Base-by-base conservation (phyloP, 1,140 invertebrate species). In the Zaprionus ornatus region DNA sequence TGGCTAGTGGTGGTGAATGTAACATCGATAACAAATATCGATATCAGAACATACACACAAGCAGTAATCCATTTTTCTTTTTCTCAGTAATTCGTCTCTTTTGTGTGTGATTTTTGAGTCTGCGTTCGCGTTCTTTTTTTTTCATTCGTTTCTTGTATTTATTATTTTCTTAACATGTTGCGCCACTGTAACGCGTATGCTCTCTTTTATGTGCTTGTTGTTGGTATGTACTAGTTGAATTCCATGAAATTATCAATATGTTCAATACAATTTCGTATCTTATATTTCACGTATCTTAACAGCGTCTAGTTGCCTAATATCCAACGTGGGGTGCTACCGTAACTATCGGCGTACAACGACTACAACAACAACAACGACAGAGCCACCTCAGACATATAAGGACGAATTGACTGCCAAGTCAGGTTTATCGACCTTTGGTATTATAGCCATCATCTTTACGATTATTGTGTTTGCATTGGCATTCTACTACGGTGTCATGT, bases 401-500 rank as follows among this genome's bases (percentile, higher is more conserved):
- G 93, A 94, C 19, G 83, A 93, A 37, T 79, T 92, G 57, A 91
- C 91, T 42, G 86, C 80, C 29, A 82, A 80, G 21, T 74, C 91
- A 1, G 93, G 94, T 4, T 88, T 95, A 15, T 95, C 94, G 2
- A 95, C 94, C 2, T 95, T 95, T 93, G 94, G 94, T 32, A 93
- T 95, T 25, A 93, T 95, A 21, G 90, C 93, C 23, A 81, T 95
- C 19, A 93, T 94, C 73, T 90, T 95, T 7, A 92, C 92, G 23
- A 77, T 94, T 9, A 93, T 95, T 55, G 74, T 95, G n/a, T 76
- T 93, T 13, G 93, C 93, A n/a, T 92, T 94, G 54, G 93, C 93
- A 7, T 93, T 94, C 55, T 95, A 95, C 81, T 95, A 95, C 77
- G 94, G 94, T 69, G 93, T 94, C 27, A 93, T 95, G 69, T 95